phyloP scores from a whole-genome alignment of 2,888 invertebrate species.

The Sicus ferrugineus region DNA sequence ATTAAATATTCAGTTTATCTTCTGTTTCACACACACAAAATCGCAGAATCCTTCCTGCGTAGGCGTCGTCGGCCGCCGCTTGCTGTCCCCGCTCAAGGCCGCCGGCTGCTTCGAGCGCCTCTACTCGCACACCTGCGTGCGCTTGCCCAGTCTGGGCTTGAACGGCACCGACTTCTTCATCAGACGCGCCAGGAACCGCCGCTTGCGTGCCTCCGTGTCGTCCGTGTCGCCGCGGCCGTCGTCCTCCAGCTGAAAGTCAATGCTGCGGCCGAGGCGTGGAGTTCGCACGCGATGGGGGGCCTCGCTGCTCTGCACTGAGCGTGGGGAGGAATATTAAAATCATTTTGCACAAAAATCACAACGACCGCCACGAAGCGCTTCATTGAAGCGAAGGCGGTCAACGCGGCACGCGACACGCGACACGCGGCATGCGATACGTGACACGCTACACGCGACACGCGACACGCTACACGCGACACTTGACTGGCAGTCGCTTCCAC shows the following conservation, averaged over 20 bases:
- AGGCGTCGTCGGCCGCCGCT: background rate
- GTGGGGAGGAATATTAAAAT: slow-evolving; percentile 24
- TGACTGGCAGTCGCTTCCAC: slow-evolving; percentile 37
- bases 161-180: slow-evolving; percentile 65
- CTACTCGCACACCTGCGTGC: slow-evolving; percentile 37
- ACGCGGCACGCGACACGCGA: background rate
- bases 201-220: slow-evolving; percentile 41
- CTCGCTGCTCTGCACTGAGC: slow-evolving; percentile 56
- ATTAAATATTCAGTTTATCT: background rate
- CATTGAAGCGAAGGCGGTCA: background rate
- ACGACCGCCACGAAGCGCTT: no score
- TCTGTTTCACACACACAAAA: background rate
- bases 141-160: slow-evolving; percentile 65
- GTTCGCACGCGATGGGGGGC: slow-evolving; percentile 58
- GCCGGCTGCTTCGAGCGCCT: background rate
- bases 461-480: background rate
- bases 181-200: slow-evolving; percentile 66
- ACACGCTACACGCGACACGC: no score
- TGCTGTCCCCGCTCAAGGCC: background rate
- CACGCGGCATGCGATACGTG: background rate
- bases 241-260: slow-evolving; percentile 56
- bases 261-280: slow-evolving; percentile 66
- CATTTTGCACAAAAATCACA: slow-evolving; percentile 14
- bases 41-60: background rate
- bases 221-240: slow-evolving; percentile 37